Conservation (phyloP, 2,888 invertebrate species). For the Drosophila neonasuta region DNA sequence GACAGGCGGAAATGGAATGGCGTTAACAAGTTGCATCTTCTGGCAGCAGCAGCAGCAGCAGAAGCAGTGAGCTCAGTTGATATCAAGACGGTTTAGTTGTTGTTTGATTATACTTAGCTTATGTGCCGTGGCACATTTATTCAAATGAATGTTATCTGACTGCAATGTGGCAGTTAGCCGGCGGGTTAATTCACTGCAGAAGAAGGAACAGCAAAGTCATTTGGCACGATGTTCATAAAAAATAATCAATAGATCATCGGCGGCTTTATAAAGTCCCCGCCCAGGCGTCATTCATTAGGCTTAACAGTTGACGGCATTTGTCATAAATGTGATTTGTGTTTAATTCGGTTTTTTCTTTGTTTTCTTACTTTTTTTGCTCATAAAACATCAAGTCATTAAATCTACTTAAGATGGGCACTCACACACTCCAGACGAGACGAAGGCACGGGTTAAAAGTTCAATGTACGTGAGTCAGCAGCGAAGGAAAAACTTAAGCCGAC, state of each 20-base stretch:
- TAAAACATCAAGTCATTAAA: slow-evolving; percentile 69
- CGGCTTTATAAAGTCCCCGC: background rate
- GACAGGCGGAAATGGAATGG: slow-evolving; percentile 79
- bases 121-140: slow-evolving; percentile 45
- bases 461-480: slow-evolving; percentile 65
- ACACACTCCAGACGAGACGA: slow-evolving; percentile 29
- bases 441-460: slow-evolving; percentile 69
- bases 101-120: slow-evolving; percentile 31
- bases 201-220: slow-evolving; percentile 12
- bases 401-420: slow-evolving; percentile 68
- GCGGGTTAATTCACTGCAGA: background rate
- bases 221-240: slow-evolving; percentile 41
- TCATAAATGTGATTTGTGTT: slow-evolving; percentile 70
- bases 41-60: slow-evolving; percentile 22
- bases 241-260: slow-evolving; percentile 18
- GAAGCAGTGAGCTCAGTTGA: slow-evolving; percentile 7
- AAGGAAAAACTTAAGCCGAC: slow-evolving; percentile 43
- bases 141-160: slow-evolving; percentile 63
- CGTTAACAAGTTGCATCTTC: slow-evolving; percentile 71
- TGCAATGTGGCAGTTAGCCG: slow-evolving; percentile 37
- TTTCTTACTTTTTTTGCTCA: slow-evolving; percentile 30
- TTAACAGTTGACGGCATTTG: slow-evolving; percentile 55
- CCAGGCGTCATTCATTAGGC: slow-evolving; percentile 26
- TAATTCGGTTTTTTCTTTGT: slow-evolving; percentile 27
- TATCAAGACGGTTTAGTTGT: slow-evolving; percentile 45